Percentiles rank a stretch among this genome's conserved stretches.
These are phyloP conservation scores for Jacana jacana DNA, from an alignment of 2,113 vertebrate genomes.

Conservation along the genomic window DNA sequence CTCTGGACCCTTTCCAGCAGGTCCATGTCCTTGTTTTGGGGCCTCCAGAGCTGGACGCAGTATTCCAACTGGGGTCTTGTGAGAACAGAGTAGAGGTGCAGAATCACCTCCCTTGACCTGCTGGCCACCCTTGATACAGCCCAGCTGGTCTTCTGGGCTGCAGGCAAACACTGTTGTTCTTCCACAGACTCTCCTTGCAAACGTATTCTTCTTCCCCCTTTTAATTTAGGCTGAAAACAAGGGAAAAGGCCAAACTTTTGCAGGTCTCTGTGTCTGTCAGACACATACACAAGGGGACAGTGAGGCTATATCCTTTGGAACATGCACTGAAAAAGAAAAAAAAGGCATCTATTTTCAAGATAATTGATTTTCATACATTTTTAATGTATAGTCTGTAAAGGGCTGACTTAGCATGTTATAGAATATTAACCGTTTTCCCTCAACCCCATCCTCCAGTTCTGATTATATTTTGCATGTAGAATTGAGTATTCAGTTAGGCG, in stretches of 20 bases:
- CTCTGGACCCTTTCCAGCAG: not conserved
- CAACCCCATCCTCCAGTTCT: not conserved
- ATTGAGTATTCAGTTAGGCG: slow-evolving; percentile 55
- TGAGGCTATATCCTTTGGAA: not conserved
- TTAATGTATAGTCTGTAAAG: not conserved
- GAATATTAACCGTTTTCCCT: slow-evolving; percentile 24
- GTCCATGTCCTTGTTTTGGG: not conserved
- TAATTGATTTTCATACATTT: slow-evolving; percentile 29
- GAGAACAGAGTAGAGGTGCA: not conserved
- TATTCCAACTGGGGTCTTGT: not conserved
- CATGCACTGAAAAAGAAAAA: not conserved
- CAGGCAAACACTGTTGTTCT: not conserved
- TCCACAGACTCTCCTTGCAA: not conserved
- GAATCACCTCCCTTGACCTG: not conserved
- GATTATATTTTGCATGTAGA: slow-evolving; percentile 42
- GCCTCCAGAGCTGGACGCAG: not conserved
- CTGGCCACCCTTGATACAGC: not conserved
- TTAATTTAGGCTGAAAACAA: not conserved
- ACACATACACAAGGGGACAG: not conserved
- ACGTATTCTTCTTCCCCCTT: not conserved
- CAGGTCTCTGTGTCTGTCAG: not conserved
- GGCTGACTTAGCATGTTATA: not conserved
- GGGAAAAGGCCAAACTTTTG: not conserved
- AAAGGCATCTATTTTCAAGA: not conserved
- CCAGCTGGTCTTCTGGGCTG: not conserved